phyloP scores from a whole-genome alignment of 2,113 vertebrate species.

The Petroica traversi region DNA sequence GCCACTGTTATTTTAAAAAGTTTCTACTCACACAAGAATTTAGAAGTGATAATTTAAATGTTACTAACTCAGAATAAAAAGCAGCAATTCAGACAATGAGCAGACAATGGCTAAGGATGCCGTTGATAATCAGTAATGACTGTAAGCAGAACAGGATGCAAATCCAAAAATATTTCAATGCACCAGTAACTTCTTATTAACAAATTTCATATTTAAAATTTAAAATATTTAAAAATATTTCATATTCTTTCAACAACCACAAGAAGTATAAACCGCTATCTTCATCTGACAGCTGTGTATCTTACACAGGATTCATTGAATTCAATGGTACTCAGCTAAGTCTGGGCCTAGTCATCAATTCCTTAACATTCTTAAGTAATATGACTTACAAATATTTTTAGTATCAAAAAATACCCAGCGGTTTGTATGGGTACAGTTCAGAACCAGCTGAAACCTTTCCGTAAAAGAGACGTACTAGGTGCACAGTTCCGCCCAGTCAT shows the following conservation, averaged over 20 bases:
- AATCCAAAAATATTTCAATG: background rate
- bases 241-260: background rate
- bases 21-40: background rate
- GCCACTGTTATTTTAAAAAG: background rate
- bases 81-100: accelerated
- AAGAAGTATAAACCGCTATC: background rate
- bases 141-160: background rate
- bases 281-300: background rate
- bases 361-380: background rate
- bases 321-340: background rate
- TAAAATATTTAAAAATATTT: background rate
- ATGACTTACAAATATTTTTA: background rate
- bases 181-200: background rate
- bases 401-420: background rate
- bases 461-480: background rate
- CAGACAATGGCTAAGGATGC: accelerated
- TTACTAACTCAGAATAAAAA: background rate
- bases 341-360: background rate
- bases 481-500: background rate
- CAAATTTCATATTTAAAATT: background rate
- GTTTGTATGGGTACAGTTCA: background rate
- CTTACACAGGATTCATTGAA: background rate
- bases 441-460: background rate
- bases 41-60: background rate
- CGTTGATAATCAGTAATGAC: background rate